Evolutionary conservation across 2,888 invertebrate species (phyloP).

Genomic region (Hydroisotoma schaefferi): DNA sequence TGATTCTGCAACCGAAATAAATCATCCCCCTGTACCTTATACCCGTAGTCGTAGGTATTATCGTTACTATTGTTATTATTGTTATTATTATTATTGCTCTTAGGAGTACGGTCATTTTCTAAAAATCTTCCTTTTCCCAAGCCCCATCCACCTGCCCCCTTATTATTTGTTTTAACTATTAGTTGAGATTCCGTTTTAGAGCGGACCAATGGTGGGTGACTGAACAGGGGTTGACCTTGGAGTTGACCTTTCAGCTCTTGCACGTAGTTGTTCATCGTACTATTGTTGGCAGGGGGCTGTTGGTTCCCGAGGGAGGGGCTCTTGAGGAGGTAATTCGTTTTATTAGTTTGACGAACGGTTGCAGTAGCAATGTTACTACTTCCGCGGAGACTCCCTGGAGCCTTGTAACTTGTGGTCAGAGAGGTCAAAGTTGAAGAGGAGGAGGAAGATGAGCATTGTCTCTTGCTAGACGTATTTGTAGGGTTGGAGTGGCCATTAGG

Average conservation of each 20-base stretch:
- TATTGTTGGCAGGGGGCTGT: slow-evolving; percentile 1
- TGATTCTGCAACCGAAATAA: slow-evolving; percentile 17
- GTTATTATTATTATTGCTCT: background rate
- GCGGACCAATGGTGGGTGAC: slow-evolving; percentile 33
- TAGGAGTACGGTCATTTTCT: too few relatives aligned
- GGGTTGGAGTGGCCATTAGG: slow-evolving; percentile 4
- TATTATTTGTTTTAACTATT: slow-evolving; percentile 41
- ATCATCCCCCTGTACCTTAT: slow-evolving; percentile 18
- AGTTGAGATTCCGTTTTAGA: slow-evolving; percentile 47
- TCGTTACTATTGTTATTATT: background rate
- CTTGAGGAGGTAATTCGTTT: background rate
- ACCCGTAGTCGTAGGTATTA: slow-evolving; percentile 4
- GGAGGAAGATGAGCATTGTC: slow-evolving; percentile 16
- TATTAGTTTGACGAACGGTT: slow-evolving; percentile 24
- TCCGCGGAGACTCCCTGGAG: background rate
- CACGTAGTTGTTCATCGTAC: slow-evolving; percentile 11
- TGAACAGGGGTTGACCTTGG: slow-evolving; percentile 17
- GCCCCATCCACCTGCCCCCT: background rate
- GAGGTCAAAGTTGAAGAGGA: slow-evolving; percentile 36
- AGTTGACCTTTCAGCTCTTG: too few relatives aligned
- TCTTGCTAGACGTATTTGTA: too few relatives aligned
- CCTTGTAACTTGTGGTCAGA: slow-evolving; percentile 25
- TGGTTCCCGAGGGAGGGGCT: slow-evolving; percentile 5
- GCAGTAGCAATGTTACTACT: slow-evolving; percentile 16
- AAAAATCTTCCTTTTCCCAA: background rate